Evolutionary conservation across 1,140 invertebrate genomes (phyloP).

Genomic region (Calycopis cecrops): DNA sequence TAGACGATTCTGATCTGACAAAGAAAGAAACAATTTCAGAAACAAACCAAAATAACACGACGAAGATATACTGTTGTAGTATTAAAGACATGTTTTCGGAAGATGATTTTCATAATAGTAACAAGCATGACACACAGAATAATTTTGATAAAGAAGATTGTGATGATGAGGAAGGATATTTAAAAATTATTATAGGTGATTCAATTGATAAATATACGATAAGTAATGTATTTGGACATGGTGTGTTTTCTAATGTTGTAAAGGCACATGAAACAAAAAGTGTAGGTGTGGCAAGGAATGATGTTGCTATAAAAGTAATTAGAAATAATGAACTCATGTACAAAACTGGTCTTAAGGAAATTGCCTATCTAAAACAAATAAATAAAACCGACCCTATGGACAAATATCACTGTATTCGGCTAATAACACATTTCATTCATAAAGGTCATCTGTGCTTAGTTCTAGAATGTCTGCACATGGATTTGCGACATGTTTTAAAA

Average conservation of each 20-base stretch:
- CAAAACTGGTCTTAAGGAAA: slow-evolving; percentile 97
- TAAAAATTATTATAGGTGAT: slow-evolving; percentile 96
- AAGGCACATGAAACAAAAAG: slow-evolving; percentile 92
- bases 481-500: slow-evolving; percentile 93
- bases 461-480: slow-evolving; percentile 96
- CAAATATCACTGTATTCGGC: slow-evolving; percentile 95
- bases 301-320: slow-evolving; percentile 99
- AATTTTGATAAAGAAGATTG: slow-evolving; percentile 89
- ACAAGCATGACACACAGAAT: slow-evolving; percentile 50
- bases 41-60: slow-evolving; percentile 1
- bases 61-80: slow-evolving; percentile 31
- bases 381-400: slow-evolving; percentile 98
- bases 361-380: slow-evolving; percentile 93
- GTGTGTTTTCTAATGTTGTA: slow-evolving; percentile 98
- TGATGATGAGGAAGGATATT: slow-evolving; percentile 99
- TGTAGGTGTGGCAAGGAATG: slow-evolving; percentile 85
- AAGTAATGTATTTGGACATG: slow-evolving; percentile 97
- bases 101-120: slow-evolving; percentile 42
- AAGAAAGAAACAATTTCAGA: background rate
- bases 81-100: slow-evolving; percentile 66
- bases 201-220: slow-evolving; percentile 93
- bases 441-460: slow-evolving; percentile 98
- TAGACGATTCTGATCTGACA: slow-evolving; percentile 16
- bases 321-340: slow-evolving; percentile 99
- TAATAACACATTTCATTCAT: slow-evolving; percentile 93